Evolutionary conservation across 1,140 invertebrate species (phyloP), one percentile per base, ranked within the genome.

Genomic region (Drosophila sp.): DNA sequence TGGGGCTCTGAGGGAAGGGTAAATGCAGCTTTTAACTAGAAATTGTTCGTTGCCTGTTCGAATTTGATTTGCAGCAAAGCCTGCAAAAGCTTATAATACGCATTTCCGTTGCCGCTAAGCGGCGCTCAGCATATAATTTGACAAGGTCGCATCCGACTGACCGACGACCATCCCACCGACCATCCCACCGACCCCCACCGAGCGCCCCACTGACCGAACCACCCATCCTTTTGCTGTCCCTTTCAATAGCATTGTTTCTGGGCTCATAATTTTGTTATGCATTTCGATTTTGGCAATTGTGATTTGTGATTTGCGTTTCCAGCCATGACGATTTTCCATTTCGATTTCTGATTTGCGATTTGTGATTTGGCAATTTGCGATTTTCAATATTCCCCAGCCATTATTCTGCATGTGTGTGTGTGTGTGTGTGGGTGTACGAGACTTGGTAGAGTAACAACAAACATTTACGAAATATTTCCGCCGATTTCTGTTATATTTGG

Each of bases 111-210:
- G 65, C 68, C 56, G 71, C 66, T 81, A 86, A 86, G 79, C 79
- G 60, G 11, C 67, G 80, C 66, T 87, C 77, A 87, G 83, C 83
- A 68, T 83, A 83, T 86, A 87, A 89, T 87, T 87, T 82, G 79
- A 55, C 83, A 87, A 87, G 83, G 83, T 87, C 83, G 68, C 55
- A 55, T 62, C 58, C 32, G 10, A 41, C 17, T 11, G 2, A 0
- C 11, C 25, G 38, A 1, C 30, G 25, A 23, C 1, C 1, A 1
- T 1, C 11, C 27, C 33, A 0, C 8, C 17, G 17, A 17, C n/a
- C n/a, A n/a, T n/a, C n/a, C n/a, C n/a, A n/a, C n/a, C 30, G 25
- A 23, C 1, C 1, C 11, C 27, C 33, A 0, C 8, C 17, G 17
- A 17, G 17, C 17, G 17, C 17, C 17, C 17, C 17, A 17, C 17